Conservation (phyloP, 1,140 invertebrate genomes). For the Lerema accius region DNA sequence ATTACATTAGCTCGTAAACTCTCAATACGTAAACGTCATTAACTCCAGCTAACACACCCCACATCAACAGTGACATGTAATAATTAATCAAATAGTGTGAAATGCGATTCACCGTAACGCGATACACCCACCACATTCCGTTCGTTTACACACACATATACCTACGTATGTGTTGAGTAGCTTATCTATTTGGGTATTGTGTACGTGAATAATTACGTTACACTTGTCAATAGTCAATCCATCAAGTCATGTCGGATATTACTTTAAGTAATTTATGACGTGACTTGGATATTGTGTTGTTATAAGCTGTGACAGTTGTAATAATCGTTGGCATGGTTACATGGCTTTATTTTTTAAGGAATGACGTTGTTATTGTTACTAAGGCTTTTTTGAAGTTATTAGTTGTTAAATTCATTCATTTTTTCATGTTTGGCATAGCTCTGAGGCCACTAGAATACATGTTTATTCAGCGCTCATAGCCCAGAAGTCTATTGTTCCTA, state of each 20-base stretch:
- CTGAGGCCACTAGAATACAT: no score
- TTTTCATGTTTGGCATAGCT: no score
- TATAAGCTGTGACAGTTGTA: neutral
- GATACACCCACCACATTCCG: neutral
- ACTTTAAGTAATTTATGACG: slow-evolving; percentile 17
- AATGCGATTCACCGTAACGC: slow-evolving; percentile 12
- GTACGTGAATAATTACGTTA: slow-evolving; percentile 21
- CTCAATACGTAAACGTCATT: no score
- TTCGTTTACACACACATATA: neutral
- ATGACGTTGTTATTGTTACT: no score
- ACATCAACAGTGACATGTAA: slow-evolving; percentile 12
- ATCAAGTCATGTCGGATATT: slow-evolving; percentile 14
- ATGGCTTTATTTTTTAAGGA: neutral
- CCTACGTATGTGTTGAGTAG: neutral
- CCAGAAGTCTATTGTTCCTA: no score
- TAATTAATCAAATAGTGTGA: slow-evolving; percentile 28
- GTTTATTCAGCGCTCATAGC: no score
- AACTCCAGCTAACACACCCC: neutral
- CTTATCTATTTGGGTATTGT: neutral
- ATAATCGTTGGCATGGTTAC: neutral
- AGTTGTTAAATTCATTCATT: no score
- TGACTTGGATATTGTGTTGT: slow-evolving; percentile 5
- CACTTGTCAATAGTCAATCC: slow-evolving; percentile 24
- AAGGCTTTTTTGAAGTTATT: no score
- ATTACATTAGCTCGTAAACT: no score